A percentile compares a stretch with the other conserved stretches of the same genome.
Evolutionary conservation across 2,888 invertebrate species (phyloP).

Genomic region (Atherix ibis): DNA sequence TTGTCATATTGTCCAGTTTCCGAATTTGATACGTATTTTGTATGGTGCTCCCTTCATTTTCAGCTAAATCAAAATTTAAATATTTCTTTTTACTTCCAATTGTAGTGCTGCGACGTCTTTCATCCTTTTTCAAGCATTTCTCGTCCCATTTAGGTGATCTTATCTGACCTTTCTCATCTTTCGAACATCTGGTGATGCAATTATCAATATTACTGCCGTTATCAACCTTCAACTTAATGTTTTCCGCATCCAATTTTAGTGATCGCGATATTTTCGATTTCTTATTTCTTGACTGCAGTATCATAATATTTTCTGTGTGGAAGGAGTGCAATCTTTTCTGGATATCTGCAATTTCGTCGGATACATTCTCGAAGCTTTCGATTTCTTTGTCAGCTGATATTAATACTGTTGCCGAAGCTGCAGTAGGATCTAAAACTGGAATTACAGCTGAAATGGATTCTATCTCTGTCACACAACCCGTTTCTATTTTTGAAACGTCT

Average conservation of each 20-base stretch:
- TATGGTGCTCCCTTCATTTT: too few relatives aligned
- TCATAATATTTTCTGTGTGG: constrained; percentile 45
- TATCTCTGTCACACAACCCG: too few relatives aligned
- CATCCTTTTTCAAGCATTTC: constrained; percentile 29
- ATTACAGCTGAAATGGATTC: too few relatives aligned
- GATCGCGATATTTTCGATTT: constrained; percentile 29
- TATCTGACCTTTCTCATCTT: neutral
- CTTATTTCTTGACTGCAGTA: constrained; percentile 43
- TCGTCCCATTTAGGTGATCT: neutral
- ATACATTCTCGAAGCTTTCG: constrained; percentile 18
- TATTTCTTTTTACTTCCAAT: constrained; percentile 32
- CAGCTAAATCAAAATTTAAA: constrained; percentile 35
- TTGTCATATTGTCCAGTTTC: too few relatives aligned
- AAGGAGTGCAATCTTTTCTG: constrained; percentile 46
- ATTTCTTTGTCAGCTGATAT: neutral
- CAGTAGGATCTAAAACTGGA: constrained; percentile 6
- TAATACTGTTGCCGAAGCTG: constrained; percentile 2
- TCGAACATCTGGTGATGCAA: neutral
- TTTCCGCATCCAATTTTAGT: constrained; percentile 27
- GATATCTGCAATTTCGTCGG: constrained; percentile 44
- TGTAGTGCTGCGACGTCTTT: constrained; percentile 21
- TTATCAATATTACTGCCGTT: neutral
- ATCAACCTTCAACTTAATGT: neutral
- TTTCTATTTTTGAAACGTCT: too few relatives aligned
- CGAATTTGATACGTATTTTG: too few relatives aligned